A percentile compares a stretch with the other conserved stretches of the same genome.
Conservation (phyloP, 1,140 invertebrate species). For the Drosophila prosaltans region DNA sequence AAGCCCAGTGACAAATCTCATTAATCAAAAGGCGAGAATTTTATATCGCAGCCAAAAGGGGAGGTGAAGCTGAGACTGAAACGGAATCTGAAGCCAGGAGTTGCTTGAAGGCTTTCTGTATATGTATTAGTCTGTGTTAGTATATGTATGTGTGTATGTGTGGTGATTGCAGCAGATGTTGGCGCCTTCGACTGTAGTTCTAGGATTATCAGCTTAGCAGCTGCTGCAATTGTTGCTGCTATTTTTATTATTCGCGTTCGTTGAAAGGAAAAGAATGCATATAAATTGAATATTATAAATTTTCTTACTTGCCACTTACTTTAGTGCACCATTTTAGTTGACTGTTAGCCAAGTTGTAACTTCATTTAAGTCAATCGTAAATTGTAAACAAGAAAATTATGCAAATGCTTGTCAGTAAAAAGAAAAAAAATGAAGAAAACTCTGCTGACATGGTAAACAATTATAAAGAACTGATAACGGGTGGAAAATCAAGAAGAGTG, state of each 20-base stretch:
- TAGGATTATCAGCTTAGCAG: conserved; percentile 75
- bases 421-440: conserved; percentile 37
- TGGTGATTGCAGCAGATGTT: conserved; percentile 40
- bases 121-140: not conserved
- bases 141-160: conserved; percentile 29
- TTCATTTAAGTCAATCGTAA: conserved; percentile 82
- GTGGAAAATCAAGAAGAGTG: not conserved
- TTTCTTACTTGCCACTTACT: conserved; percentile 68
- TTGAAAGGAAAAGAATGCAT: conserved; percentile 62
- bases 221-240: conserved; percentile 61
- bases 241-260: conserved; percentile 39
- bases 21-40: conserved; percentile 67
- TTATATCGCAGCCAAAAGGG: conserved; percentile 37
- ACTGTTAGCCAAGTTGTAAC: conserved; percentile 72
- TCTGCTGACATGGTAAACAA: conserved; percentile 23
- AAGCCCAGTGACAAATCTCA: conserved; percentile 79
- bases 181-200: conserved; percentile 46
- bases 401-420: conserved; percentile 61
- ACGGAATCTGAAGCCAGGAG: conserved; percentile 24
- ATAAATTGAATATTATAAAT: conserved; percentile 83
- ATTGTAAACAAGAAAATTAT: conserved; percentile 82
- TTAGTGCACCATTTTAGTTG: conserved; percentile 57
- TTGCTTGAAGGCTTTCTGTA: conserved; percentile 3
- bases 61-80: conserved; percentile 21
- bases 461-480: not conserved